Percentiles rank a stretch among this genome's conserved stretches.
These are phyloP conservation scores for Harmothoe impar DNA, from an alignment of 2,888 invertebrate species.

Conservation along the genomic window DNA sequence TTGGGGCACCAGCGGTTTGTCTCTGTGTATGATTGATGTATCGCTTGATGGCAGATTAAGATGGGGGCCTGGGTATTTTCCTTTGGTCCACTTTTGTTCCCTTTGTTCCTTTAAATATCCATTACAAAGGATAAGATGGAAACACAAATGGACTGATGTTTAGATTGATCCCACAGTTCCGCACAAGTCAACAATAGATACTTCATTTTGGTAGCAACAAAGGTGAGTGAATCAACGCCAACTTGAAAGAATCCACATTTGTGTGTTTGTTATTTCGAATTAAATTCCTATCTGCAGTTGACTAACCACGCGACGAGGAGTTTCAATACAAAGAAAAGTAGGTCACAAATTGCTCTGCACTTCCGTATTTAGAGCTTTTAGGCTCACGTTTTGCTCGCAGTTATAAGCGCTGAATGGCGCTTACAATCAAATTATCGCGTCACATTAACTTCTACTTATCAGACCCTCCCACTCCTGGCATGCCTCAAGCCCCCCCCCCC, in stretches of 20 bases:
- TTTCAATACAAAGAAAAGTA: not conserved
- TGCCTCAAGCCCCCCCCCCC: not conserved
- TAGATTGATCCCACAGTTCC: no score
- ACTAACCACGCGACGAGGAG: not conserved
- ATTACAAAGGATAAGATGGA: no score
- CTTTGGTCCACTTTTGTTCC: not conserved
- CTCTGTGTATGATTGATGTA: not conserved
- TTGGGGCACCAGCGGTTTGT: not conserved
- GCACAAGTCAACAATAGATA: no score
- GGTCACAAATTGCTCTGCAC: not conserved
- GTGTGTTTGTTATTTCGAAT: not conserved
- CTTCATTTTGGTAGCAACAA: no score
- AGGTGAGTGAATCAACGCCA: no score
- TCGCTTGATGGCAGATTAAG: not conserved
- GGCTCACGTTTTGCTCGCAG: not conserved
- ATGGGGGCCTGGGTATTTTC: not conserved
- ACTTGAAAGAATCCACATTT: no score
- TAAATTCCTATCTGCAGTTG: not conserved
- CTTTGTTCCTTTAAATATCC: no score
- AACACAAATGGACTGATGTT: no score
- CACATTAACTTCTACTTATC: constrained; percentile 1
- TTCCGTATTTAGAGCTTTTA: constrained; percentile 20
- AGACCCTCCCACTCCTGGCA: not conserved
- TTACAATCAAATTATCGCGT: constrained; percentile 46
- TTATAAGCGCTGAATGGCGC: not conserved